Conservation (phyloP, 1,140 invertebrate genomes). For the Oedothorax gibbosus region DNA sequence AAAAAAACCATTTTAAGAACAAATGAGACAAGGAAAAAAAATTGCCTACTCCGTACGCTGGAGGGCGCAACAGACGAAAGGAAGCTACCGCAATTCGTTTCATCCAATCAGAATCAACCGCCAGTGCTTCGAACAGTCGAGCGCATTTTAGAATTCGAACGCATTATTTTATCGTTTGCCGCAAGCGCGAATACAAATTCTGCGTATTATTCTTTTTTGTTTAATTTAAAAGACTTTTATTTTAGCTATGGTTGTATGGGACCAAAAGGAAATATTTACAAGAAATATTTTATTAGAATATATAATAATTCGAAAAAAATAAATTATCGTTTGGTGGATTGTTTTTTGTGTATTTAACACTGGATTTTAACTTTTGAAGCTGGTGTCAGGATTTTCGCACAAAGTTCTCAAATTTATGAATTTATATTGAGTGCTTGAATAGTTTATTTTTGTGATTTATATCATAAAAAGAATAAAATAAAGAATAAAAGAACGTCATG, state of each 20-base stretch:
- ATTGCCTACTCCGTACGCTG: conserved; percentile 37
- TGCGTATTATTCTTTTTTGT: background rate
- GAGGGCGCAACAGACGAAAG: conserved; percentile 50
- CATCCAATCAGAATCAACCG: conserved; percentile 55
- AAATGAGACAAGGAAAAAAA: conserved; percentile 5
- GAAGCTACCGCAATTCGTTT: conserved; percentile 60
- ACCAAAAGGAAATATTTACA: background rate
- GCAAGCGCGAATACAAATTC: conserved; percentile 4
- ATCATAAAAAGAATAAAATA: background rate
- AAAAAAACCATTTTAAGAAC: background rate
- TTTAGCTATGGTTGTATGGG: conserved; percentile 27
- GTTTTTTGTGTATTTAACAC: background rate
- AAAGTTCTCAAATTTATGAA: background rate
- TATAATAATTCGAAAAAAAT: background rate
- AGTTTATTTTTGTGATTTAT: conserved; percentile 10
- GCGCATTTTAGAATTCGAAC: conserved; percentile 40
- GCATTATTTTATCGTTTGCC: conserved; percentile 4
- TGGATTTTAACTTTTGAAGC: background rate
- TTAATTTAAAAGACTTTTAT: background rate
- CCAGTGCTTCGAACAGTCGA: conserved; percentile 51
- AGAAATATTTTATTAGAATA: background rate
- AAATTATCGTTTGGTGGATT: background rate
- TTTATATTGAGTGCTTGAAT: background rate
- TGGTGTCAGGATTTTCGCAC: conserved; percentile 13
- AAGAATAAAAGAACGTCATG: conserved; percentile 15